These are phyloP conservation scores for Tuta absoluta DNA, from an alignment of 2,888 invertebrate genomes.

Conservation along the genomic window DNA sequence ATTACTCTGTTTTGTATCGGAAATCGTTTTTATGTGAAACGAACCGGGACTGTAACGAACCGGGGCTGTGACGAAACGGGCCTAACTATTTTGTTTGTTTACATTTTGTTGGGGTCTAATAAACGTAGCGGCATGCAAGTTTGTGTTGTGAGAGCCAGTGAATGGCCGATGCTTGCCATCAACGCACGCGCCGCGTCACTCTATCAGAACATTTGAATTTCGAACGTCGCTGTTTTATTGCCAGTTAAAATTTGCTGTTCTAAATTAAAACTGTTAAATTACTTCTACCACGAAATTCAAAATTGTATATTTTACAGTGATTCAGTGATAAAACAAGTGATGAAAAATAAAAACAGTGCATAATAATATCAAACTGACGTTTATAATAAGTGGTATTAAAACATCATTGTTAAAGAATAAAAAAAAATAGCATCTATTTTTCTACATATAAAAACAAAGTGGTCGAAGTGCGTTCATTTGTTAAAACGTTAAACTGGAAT, in stretches of 20 bases:
- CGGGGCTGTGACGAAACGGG: too few species aligned
- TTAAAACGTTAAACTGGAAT: not conserved
- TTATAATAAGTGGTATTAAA: too few species aligned
- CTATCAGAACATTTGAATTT: not conserved
- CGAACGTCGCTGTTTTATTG: conserved; percentile 1
- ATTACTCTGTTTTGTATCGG: too few species aligned
- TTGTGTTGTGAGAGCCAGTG: conserved; percentile 1
- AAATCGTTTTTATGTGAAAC: too few species aligned
- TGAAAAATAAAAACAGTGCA: not conserved
- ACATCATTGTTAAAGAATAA: too few species aligned
- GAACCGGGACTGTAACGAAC: too few species aligned
- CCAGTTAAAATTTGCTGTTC: not conserved
- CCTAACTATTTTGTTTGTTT: not conserved
- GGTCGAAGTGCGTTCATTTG: too few species aligned
- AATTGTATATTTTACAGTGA: not conserved
- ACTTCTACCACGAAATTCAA: not conserved
- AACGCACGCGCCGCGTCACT: not conserved
- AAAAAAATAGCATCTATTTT: too few species aligned
- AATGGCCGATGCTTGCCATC: conserved; percentile 2
- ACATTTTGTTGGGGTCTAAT: conserved; percentile 11
- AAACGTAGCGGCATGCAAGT: not conserved
- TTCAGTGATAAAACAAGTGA: conserved; percentile 5
- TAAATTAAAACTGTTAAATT: not conserved
- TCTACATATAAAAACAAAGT: too few species aligned
- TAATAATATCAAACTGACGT: not conserved